These are phyloP conservation scores for Agrotis clavis DNA, from an alignment of 2,888 invertebrate genomes.

Conservation along the genomic window DNA sequence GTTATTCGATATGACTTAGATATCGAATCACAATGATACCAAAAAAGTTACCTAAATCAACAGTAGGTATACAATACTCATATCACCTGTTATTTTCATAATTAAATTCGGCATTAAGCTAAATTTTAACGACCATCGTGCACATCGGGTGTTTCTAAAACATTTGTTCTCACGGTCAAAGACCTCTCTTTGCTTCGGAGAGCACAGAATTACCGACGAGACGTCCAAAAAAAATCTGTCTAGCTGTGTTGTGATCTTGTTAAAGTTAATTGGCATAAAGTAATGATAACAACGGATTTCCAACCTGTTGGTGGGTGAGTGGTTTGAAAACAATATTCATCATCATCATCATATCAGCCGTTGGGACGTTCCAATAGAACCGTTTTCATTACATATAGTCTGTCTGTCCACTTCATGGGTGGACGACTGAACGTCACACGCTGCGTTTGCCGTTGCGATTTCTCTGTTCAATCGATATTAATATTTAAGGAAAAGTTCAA, in stretches of 20 bases:
- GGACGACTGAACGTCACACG: too few species aligned
- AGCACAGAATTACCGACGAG: not conserved
- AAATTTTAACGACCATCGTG: not conserved
- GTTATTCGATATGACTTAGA: too few species aligned
- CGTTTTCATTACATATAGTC: too few species aligned
- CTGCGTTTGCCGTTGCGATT: too few species aligned
- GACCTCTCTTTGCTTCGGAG: conserved; percentile 26
- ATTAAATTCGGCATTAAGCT: not conserved
- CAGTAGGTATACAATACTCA: not conserved
- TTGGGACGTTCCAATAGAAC: too few species aligned
- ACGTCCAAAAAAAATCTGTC: not conserved
- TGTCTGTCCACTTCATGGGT: too few species aligned
- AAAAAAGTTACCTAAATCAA: not conserved
- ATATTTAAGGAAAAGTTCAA: too few species aligned
- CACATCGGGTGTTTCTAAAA: conserved; percentile 13
- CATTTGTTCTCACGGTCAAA: conserved; percentile 33
- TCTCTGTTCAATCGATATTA: too few species aligned
- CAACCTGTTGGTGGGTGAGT: conserved; percentile 14
- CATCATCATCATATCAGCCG: too few species aligned
- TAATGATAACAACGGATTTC: conserved; percentile 18
- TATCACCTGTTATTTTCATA: conserved; percentile 8
- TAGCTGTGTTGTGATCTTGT: conserved; percentile 16
- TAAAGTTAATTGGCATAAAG: not conserved
- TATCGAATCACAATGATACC: not conserved
- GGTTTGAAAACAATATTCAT: not conserved